phyloP scores from a whole-genome alignment of 2,797 vertebrate genomes.

The Labeo calbasu region DNA sequence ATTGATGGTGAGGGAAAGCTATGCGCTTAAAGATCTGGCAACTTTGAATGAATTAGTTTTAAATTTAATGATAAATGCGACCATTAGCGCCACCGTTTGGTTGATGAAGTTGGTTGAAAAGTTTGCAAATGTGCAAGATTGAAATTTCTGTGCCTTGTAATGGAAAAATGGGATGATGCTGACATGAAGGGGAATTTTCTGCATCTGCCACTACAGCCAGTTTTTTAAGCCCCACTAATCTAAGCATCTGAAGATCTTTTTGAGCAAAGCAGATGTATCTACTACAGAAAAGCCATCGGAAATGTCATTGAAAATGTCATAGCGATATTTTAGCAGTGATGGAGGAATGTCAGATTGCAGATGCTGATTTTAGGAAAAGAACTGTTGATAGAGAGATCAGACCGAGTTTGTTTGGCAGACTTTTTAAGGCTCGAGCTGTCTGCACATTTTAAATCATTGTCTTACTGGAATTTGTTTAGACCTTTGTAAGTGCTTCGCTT shows the following conservation, averaged over 20 bases:
- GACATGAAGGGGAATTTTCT: constrained; percentile 3
- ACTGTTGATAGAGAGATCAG: constrained; percentile 3
- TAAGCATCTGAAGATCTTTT: background rate
- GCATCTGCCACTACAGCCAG: background rate
- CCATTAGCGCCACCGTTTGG: constrained; percentile 39
- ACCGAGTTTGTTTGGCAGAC: background rate
- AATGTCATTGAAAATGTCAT: background rate
- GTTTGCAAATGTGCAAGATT: background rate
- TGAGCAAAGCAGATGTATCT: background rate
- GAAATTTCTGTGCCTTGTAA: background rate
- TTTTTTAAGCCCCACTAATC: background rate
- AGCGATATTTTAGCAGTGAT: constrained; percentile 18
- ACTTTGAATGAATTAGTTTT: constrained; percentile 24
- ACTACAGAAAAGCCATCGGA: background rate
- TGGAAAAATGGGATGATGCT: constrained; percentile 41
- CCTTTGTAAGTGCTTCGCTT: constrained; percentile 8
- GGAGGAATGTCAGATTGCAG: constrained; percentile 14
- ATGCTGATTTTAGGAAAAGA: background rate
- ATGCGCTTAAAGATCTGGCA: background rate
- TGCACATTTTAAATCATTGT: constrained; percentile 8
- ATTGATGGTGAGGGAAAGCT: background rate
- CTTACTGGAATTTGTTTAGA: constrained; percentile 4
- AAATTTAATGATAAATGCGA: constrained; percentile 1
- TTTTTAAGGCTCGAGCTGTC: background rate
- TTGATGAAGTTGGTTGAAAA: background rate